Base-by-base conservation (phyloP, 2,113 vertebrate species). In the Melanocharis versteri region DNA sequence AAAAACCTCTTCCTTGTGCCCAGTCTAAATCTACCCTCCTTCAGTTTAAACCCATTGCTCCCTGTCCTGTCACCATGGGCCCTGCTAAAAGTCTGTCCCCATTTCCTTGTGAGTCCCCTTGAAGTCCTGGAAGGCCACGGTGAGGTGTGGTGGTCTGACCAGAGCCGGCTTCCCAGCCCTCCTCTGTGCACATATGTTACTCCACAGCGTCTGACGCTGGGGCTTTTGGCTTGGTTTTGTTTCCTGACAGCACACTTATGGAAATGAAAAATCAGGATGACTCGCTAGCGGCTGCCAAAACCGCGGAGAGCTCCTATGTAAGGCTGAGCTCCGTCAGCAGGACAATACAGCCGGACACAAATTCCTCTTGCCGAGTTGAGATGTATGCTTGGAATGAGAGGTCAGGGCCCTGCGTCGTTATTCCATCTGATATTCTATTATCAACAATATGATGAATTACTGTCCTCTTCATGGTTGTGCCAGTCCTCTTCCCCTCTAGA, bases 341-440 rank as follows among this genome's bases (percentile, higher is more conserved):
- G 73, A 57, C 76, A 81, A 39, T 72, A 2, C 47, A 69, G 51
- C 15, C 5, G 57, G 90, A 91, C 47, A 80, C 26, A 31, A 56
- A 60, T 33, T 87, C 75, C 68, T 62, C 47, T n/a, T 83, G 93
- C 48, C 68, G 86, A 69, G 85, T 90, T 70, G 44, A 76, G 64
- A 80, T 24, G 18, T 40, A 17, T 62, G 83, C 84, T 91, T 88
- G 89, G 83, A 94, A 85, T 81, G 88, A 87, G 93, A 72, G 73
- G 57, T 81, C 84, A 56, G 37, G 57, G 64, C 66, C 53, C 66
- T 28, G 47, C 0, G 0, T 58, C 0, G 0, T 94, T 95, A 35
- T 60, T 92, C 83, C 21, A 12, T 64, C 84, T 87, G 54, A 71
- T 72, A 79, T 27, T 83, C 17, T n/a, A 0, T 53, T 80, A 83